phyloP scores from a whole-genome alignment of 2,797 vertebrate genomes.

The Macropodus opercularis region DNA sequence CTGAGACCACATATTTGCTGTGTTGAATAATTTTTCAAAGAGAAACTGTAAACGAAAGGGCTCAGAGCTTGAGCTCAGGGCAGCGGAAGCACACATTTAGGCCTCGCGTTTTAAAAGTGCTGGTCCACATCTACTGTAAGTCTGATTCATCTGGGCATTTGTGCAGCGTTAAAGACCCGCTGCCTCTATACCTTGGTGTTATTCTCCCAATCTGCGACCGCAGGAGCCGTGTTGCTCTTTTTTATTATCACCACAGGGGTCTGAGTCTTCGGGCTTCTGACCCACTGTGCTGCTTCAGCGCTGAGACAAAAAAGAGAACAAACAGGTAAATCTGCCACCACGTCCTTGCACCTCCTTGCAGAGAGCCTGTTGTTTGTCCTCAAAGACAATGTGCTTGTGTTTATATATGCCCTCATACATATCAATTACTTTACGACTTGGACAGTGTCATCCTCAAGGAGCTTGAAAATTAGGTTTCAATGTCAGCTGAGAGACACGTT shows the following conservation, averaged over 20 bases:
- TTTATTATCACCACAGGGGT: conserved; percentile 57
- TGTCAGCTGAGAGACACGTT: conserved; percentile 70
- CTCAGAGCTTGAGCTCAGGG: conserved; percentile 24
- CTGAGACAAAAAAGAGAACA: conserved; percentile 41
- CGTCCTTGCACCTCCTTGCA: conserved; percentile 59
- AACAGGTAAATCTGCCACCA: conserved; percentile 49
- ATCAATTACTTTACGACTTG: conserved; percentile 75
- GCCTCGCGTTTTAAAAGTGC: conserved; percentile 47
- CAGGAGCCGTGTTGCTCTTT: conserved; percentile 54
- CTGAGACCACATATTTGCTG: conserved; percentile 42
- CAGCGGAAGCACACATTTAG: conserved; percentile 6
- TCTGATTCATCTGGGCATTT: conserved; percentile 57
- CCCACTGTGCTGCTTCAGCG: conserved; percentile 33
- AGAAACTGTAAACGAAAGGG: conserved; percentile 35
- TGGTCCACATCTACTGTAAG: conserved; percentile 36
- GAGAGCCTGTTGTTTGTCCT: conserved; percentile 67
- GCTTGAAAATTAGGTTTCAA: conserved; percentile 78
- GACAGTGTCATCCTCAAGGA: conserved; percentile 76
- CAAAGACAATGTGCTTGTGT: conserved; percentile 62
- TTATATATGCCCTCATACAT: conserved; percentile 72
- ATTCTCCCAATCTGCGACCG: conserved; percentile 47
- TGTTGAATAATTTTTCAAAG: conserved; percentile 39
- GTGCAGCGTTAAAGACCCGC: conserved; percentile 62
- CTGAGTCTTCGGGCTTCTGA: conserved; percentile 55
- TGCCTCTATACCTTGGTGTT: conserved; percentile 11